These are phyloP conservation scores for Camelus bactrianus DNA, from an alignment of 2,113 vertebrate genomes.

Conservation along the genomic window DNA sequence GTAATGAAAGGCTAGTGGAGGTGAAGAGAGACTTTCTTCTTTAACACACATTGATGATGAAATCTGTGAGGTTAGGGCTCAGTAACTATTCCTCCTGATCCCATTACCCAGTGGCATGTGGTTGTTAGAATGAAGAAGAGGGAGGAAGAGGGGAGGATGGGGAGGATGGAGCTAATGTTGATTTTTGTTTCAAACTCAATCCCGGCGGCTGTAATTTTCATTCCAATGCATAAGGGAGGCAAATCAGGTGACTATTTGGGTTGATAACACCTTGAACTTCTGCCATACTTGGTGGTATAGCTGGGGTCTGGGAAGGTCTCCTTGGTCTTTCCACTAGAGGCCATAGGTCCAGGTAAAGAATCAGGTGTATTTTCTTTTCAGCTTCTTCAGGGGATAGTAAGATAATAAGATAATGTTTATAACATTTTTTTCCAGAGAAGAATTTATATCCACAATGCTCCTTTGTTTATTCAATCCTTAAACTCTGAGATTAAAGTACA, in stretches of 20 bases:
- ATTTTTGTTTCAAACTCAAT: constrained; percentile 19
- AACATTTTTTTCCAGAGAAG: constrained; percentile 11
- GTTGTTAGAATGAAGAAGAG: constrained; percentile 30
- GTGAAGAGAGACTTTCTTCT: not conserved
- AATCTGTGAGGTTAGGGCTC: not conserved
- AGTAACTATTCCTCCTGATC: not conserved
- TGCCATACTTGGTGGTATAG: not conserved
- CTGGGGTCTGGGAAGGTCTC: not conserved
- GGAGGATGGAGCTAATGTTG: constrained; percentile 1
- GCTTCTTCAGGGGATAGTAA: not conserved
- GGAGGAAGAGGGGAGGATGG: not conserved
- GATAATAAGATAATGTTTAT: not conserved
- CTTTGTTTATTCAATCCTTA: constrained; percentile 69
- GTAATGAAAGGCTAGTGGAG: not conserved
- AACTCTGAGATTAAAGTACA: not conserved
- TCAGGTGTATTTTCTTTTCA: not conserved
- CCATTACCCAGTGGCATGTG: not conserved
- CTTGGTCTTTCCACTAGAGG: not conserved
- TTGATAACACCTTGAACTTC: constrained; percentile 23
- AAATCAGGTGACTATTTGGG: not conserved
- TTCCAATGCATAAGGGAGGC: constrained; percentile 35
- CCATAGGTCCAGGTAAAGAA: not conserved
- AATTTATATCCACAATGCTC: not conserved
- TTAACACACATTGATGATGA: not conserved
- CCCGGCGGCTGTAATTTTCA: constrained; percentile 43